These are phyloP conservation scores for Stercorarius parasiticus DNA, from an alignment of 2,113 vertebrate species.

Conservation along the genomic window DNA sequence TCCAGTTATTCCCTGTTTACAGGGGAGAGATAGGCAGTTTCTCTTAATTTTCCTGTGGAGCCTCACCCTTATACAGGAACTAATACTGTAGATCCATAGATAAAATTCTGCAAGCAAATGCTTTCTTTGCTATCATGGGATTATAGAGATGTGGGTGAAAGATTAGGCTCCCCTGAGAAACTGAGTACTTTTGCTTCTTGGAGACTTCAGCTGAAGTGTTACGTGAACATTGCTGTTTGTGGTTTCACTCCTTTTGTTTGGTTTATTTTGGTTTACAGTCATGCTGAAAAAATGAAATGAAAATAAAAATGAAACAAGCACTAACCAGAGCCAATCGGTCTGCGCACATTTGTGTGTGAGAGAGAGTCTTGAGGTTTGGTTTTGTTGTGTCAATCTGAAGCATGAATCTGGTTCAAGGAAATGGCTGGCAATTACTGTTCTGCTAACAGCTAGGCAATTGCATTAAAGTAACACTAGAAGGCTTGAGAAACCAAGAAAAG, in stretches of 20 bases:
- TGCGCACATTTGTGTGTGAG: background rate
- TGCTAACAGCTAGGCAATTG: background rate
- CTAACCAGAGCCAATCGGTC: background rate
- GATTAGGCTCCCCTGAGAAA: background rate
- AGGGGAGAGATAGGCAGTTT: background rate
- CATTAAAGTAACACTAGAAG: background rate
- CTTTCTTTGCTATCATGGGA: background rate
- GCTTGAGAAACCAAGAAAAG: constrained; percentile 1
- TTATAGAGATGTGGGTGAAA: background rate
- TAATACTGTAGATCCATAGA: background rate
- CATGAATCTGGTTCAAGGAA: background rate
- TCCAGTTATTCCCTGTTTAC: background rate
- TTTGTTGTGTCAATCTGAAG: background rate
- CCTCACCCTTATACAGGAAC: background rate
- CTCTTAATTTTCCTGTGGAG: background rate
- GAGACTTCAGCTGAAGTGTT: background rate
- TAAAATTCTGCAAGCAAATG: background rate
- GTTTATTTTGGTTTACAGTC: background rate
- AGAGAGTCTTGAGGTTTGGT: background rate
- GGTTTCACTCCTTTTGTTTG: background rate
- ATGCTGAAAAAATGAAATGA: background rate
- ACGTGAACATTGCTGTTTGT: background rate
- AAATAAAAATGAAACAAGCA: background rate
- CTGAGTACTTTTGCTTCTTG: background rate
- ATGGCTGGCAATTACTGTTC: background rate